Evolutionary conservation across 2,888 invertebrate species (phyloP).

Genomic region (Nomada lathburiana): DNA sequence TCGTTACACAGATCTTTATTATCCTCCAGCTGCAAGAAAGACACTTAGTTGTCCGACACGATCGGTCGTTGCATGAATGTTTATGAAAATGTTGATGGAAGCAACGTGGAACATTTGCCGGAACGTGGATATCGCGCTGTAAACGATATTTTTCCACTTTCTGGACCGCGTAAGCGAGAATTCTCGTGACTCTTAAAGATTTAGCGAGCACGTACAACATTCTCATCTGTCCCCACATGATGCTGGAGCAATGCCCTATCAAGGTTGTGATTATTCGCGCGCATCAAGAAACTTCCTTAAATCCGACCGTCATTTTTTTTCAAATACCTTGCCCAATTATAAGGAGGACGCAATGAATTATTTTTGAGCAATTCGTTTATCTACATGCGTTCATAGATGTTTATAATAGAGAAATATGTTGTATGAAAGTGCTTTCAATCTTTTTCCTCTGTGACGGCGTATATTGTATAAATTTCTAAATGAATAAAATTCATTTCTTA

Average conservation of each 20-base stretch:
- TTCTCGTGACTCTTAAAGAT: conserved; percentile 35
- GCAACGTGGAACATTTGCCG: conserved; percentile 8
- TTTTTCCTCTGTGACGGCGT: no score
- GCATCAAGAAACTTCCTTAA: conserved; percentile 57
- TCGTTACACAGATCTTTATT: conserved; percentile 15
- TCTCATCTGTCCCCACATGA: conserved; percentile 48
- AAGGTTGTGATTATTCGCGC: conserved; percentile 64
- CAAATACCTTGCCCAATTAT: no score
- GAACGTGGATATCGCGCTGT: conserved; percentile 1
- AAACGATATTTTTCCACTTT: conserved; percentile 53
- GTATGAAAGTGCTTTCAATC: no score
- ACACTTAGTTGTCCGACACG: conserved; percentile 1
- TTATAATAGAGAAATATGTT: no score
- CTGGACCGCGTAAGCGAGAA: conserved; percentile 14
- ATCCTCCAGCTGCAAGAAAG: neutral
- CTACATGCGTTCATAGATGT: no score
- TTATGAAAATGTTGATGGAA: conserved; percentile 26
- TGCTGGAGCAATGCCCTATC: conserved; percentile 65
- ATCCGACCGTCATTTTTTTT: conserved; percentile 7
- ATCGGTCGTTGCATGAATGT: neutral
- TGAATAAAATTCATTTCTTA: no score
- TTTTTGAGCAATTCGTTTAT: no score
- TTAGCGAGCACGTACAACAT: conserved; percentile 14
- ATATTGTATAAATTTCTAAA: no score
- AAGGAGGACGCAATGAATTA: no score